phyloP scores from a whole-genome alignment of 2,888 invertebrate genomes.

The Ceramica pisi region DNA sequence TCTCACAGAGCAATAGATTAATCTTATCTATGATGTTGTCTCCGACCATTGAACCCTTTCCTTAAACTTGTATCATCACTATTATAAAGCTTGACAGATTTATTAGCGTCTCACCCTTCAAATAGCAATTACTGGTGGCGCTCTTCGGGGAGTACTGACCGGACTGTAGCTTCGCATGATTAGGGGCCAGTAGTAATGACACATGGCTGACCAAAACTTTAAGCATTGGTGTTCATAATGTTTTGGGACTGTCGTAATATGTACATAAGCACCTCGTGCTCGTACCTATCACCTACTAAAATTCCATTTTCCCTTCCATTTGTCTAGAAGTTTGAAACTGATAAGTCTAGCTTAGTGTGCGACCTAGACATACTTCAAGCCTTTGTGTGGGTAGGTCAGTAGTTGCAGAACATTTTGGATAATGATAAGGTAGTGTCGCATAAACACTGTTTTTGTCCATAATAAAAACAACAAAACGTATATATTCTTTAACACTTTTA shows the following conservation, averaged over 20 bases:
- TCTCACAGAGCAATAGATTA: not conserved
- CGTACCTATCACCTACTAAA: slow-evolving; percentile 29
- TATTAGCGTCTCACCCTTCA: slow-evolving; percentile 16
- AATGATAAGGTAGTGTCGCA: not conserved
- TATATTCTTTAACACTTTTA: not conserved
- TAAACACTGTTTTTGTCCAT: too few species aligned
- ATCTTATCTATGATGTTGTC: not conserved
- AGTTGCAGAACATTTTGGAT: not conserved
- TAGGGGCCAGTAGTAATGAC: slow-evolving; percentile 37
- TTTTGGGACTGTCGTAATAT: slow-evolving; percentile 23
- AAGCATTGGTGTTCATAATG: slow-evolving; percentile 35
- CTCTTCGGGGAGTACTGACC: slow-evolving; percentile 32
- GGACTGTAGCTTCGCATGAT: slow-evolving; percentile 33
- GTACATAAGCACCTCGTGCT: slow-evolving; percentile 21
- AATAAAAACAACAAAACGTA: not conserved
- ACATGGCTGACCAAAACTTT: slow-evolving; percentile 45
- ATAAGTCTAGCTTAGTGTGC: not conserved
- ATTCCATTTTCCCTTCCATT: slow-evolving; percentile 9
- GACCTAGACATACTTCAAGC: slow-evolving; percentile 1
- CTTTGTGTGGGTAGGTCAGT: not conserved
- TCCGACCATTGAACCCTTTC: slow-evolving; percentile 5
- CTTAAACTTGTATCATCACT: slow-evolving; percentile 16
- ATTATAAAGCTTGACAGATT: slow-evolving; percentile 10
- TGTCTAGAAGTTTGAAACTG: slow-evolving; percentile 18
- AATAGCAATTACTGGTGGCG: slow-evolving; percentile 30